A percentile compares a stretch with the other conserved stretches of the same genome.
Conservation (phyloP, 2,888 invertebrate species). For the Pardosa pseudoannulata region DNA sequence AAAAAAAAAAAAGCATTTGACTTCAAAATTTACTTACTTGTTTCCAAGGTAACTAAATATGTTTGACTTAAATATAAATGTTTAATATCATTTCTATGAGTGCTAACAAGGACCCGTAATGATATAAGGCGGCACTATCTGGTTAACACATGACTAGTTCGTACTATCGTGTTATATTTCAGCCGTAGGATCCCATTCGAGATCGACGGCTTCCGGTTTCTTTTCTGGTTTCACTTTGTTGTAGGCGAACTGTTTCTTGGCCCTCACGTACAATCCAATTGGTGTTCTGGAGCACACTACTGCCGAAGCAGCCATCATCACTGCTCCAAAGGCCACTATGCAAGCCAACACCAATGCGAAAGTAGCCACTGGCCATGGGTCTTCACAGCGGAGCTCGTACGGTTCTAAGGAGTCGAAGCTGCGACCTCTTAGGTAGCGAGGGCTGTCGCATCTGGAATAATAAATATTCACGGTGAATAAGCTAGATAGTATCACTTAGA, state of each 20-base stretch:
- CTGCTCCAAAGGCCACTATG: conserved; percentile 29
- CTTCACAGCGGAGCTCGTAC: conserved; percentile 34
- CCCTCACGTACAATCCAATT: conserved; percentile 35
- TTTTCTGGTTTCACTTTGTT: conserved; percentile 40
- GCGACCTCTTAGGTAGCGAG: conserved; percentile 26
- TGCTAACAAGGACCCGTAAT: no score
- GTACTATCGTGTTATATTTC: conserved; percentile 29
- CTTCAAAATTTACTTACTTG: no score
- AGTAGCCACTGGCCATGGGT: conserved; percentile 20
- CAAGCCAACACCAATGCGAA: conserved; percentile 37
- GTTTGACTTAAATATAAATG: no score
- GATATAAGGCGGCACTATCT: no score
- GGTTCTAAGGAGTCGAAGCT: conserved; percentile 9
- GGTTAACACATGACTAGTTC: no score
- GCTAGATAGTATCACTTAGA: no score
- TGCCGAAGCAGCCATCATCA: conserved; percentile 25
- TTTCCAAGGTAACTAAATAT: no score
- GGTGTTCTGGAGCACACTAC: conserved; percentile 51
- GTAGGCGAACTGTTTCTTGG: conserved; percentile 60
- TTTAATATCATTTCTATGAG: no score
- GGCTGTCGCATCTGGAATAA: conserved; percentile 50
- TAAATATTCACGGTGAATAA: no score
- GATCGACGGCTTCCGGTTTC: conserved; percentile 36
- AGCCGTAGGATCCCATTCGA: conserved; percentile 64
- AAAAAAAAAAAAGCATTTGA: no score